Base-by-base conservation (phyloP, 2,797 vertebrate genomes). In the Triplophysa yarkandensis region DNA sequence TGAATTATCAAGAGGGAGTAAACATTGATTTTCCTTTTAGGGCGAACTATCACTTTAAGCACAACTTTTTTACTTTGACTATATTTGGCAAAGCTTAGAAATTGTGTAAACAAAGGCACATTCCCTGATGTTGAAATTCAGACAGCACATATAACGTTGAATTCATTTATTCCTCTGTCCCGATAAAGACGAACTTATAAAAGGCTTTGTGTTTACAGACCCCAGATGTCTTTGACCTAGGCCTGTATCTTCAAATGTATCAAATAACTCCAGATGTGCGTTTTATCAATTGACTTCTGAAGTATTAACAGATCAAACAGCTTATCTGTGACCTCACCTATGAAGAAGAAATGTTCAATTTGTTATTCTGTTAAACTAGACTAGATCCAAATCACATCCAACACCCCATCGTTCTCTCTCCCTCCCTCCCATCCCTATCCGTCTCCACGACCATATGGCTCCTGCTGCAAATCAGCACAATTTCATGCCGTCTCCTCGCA, bases 361-460 rank as follows among this genome's bases (percentile, higher is more conserved):
- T n/a, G 43, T 46, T 46, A 6, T 46, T 46, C 19, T 46, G 17
- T 64, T 63, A 36, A 48, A 62, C 54, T 67, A 25, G 4, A 52
- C 23, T 13, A 23, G 19, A 55, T 73, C 19, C 6, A 25, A 73
- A 73, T 65, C 61, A 43, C 48, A 21, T 54, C 34, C 68, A 48
- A 58, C 75, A 57, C 48, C 25, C 17, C 19, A n/a, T n/a, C 39
- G 36, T 71, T 77, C 66, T 32, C 27, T 28, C 50, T 46, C 54
- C 14, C 69, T 74, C 64, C 21, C 73, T 66, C 41, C 32, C 55
- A 39, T 32, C 55, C 69, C 60, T 50, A 41, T 67, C 78, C 25
- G n/a, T 80, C 71, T 60, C 70, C 74, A 67, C n/a, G 66, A 84
- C 79, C 83, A 83, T 83, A 82, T 84, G 83, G 76, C 67, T 74